A percentile compares a stretch with the other conserved stretches of the same genome.
Evolutionary conservation across 2,113 vertebrate species (phyloP).

Genomic region (Phainopepla nitens): DNA sequence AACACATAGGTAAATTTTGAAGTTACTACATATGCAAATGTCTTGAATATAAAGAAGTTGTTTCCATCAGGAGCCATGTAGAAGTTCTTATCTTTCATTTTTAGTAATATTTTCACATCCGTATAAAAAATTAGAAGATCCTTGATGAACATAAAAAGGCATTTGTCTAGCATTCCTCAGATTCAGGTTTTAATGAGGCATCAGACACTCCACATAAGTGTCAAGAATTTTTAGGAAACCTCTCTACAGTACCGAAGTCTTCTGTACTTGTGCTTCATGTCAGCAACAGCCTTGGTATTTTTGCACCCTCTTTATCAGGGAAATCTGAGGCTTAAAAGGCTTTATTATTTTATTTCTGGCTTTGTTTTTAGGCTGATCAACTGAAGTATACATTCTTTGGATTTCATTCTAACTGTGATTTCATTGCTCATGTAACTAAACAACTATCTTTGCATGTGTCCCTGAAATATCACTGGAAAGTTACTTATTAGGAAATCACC

Average conservation of each 20-base stretch:
- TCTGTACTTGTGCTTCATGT: not conserved
- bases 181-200: not conserved
- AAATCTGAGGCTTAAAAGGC: not conserved
- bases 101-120: not conserved
- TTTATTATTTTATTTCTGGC: not conserved
- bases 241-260: not conserved
- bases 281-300: not conserved
- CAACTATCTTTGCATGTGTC: not conserved
- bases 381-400: not conserved
- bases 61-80: not conserved
- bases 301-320: not conserved
- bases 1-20: not conserved
- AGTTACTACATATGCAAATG: not conserved
- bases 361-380: not conserved
- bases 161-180: not conserved
- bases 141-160: not conserved
- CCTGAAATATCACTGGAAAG: not conserved
- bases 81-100: not conserved
- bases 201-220: not conserved
- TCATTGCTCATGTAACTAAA: not conserved
- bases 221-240: not conserved
- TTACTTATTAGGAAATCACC: not conserved
- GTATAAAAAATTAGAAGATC: not conserved
- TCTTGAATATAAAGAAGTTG: not conserved
- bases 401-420: not conserved